Base-by-base conservation (phyloP, 2,113 vertebrate species). In the Phycodurus eques region DNA sequence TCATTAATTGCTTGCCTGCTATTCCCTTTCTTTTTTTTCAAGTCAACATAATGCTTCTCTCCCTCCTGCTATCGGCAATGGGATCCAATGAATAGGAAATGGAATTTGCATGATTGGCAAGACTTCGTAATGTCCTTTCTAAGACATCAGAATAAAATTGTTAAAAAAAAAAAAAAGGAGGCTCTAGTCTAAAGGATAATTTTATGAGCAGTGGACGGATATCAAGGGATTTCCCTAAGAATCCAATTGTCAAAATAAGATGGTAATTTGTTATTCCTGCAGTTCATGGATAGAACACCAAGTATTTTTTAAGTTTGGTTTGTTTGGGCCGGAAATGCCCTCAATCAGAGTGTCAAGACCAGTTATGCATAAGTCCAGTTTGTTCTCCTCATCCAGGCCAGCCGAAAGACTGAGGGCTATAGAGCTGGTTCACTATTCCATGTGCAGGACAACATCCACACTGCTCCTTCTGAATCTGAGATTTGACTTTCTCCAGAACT, bases 21-120 rank as follows among this genome's bases (percentile, higher is more conserved):
- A n/a, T 64, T 14, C 43, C 20, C 19, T 22, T 46, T 79, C 80
- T 89, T 84, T 83, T 51, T 82, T 88, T 83, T 83, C 73, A 61
- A 83, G 84, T 88, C 86, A 88, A 89, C 86, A 89, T 84, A 85
- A 87, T 88, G 82, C 82, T 42, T 35, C 31, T 49, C 64, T 46
- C 20, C 47, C 66, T 20, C 9, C 47, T 49, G 31, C 33, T 42
- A 53, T 68, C 33, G 14, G 51, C 33, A 6, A 11, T 42, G 33
- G 5, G 49, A 68, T 68, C 84, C 81, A 77, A 64, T 79, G 72
- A 80, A 82, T 84, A 70, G 44, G 60, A 83, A 79, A 88, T 82
- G 78, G 83, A 80, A 87, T 91, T 88, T 85, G 77, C 67, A 56
- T 68, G 49, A 42, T 68, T 68, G 49, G 49, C 49, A 68, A 54